Evolutionary conservation across 2,113 vertebrate species (phyloP).

Genomic region (Trogon surrucura): DNA sequence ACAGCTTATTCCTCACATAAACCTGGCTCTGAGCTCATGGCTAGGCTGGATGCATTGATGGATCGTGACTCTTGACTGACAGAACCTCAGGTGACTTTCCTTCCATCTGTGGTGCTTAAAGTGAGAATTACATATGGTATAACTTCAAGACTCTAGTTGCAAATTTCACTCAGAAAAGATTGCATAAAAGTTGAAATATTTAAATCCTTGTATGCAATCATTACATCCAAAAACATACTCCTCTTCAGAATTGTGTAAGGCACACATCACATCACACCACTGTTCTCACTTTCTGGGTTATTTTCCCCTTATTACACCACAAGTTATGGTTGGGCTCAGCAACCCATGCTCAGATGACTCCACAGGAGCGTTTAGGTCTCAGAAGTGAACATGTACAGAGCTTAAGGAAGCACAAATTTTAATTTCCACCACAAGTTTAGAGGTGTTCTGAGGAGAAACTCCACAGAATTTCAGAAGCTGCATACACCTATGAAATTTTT

Average conservation of each 20-base stretch:
- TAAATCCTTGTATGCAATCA: neutral
- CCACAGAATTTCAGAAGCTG: neutral
- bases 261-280: too few relatives aligned
- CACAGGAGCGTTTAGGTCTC: neutral
- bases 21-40: neutral
- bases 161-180: neutral
- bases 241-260: too few relatives aligned
- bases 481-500: neutral
- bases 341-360: neutral
- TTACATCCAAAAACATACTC: neutral
- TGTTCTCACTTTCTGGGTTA: neutral
- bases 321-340: neutral
- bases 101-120: neutral
- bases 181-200: neutral
- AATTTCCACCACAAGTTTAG: neutral
- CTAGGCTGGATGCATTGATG: neutral
- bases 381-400: neutral
- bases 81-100: neutral
- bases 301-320: neutral
- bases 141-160: neutral
- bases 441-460: neutral
- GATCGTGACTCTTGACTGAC: neutral
- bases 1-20: neutral
- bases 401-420: neutral
- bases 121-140: neutral